These are phyloP conservation scores for Coptodon bakossiorum DNA, from an alignment of 2,113 vertebrate species.

Conservation along the genomic window DNA sequence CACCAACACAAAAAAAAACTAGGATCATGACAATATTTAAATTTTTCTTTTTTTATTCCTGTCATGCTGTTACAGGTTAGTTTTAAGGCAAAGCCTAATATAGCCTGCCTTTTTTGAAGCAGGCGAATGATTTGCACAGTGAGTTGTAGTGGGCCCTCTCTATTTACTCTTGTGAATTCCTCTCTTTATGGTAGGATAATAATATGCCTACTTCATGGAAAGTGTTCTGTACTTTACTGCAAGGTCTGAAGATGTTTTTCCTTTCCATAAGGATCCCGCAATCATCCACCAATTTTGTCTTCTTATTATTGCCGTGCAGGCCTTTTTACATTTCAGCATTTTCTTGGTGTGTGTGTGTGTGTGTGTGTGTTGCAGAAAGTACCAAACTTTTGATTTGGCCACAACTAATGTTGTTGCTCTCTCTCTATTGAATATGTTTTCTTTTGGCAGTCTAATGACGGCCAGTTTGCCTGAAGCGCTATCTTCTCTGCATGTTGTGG, in stretches of 20 bases:
- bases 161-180: neutral
- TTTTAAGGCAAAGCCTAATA: neutral
- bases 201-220: neutral
- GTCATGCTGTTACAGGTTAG: neutral
- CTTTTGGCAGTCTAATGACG: neutral
- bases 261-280: neutral
- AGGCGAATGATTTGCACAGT: neutral
- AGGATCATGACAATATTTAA: neutral
- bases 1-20: neutral
- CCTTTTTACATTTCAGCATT: neutral
- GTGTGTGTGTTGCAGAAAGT: neutral
- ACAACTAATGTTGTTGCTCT: neutral
- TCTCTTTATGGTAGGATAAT: neutral
- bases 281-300: neutral
- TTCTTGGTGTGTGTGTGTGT: too few relatives aligned
- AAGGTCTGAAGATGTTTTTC: neutral
- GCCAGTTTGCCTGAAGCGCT: neutral
- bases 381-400: neutral
- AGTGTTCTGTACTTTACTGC: neutral
- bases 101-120: neutral
- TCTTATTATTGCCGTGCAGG: neutral
- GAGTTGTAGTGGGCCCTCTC: neutral
- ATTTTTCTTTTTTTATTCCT: neutral
- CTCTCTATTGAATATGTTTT: neutral
- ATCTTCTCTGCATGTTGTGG: neutral